phyloP scores from a whole-genome alignment of 2,797 vertebrate genomes.

The Orestias chungarensis region DNA sequence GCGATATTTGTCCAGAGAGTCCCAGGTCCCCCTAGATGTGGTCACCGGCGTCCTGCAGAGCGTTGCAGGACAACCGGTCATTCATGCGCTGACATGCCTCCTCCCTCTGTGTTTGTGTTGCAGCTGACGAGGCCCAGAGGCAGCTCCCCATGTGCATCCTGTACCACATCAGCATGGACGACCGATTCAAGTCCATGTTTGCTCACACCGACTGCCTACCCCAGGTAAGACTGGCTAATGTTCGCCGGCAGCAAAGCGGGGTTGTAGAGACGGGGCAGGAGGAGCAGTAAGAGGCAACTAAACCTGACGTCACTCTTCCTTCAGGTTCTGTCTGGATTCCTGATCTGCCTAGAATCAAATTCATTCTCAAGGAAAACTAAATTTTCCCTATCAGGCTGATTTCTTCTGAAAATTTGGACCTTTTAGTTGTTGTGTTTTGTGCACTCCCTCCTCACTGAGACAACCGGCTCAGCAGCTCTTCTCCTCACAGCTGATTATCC shows the following conservation, averaged over 20 bases:
- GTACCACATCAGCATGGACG: constrained; percentile 94
- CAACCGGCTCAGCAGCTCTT: constrained; percentile 48
- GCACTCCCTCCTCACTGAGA: constrained; percentile 33
- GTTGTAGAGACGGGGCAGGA: constrained; percentile 9
- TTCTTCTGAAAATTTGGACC: neutral
- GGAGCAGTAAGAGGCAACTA: neutral
- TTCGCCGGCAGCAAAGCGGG: constrained; percentile 39
- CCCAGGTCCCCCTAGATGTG: constrained; percentile 52
- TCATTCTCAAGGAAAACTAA: neutral
- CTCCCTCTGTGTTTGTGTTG: constrained; percentile 60
- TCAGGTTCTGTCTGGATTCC: neutral
- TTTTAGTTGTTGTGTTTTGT: neutral
- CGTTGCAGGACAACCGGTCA: constrained; percentile 56
- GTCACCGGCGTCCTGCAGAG: constrained; percentile 51
- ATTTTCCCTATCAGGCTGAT: neutral
- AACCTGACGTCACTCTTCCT: neutral
- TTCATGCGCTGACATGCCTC: constrained; percentile 59
- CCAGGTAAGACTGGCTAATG: constrained; percentile 84
- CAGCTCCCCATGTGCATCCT: constrained; percentile 92
- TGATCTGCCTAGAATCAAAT: neutral
- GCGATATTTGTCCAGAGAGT: constrained; percentile 55
- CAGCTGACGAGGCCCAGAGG: constrained; percentile 92
- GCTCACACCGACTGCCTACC: constrained; percentile 93
- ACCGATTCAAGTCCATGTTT: constrained; percentile 93
- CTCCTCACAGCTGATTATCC: constrained; percentile 80